A percentile compares a stretch with the other conserved stretches of the same genome.
These are phyloP conservation scores for Panorpa germanica DNA, from an alignment of 2,888 invertebrate species.

Conservation along the genomic window DNA sequence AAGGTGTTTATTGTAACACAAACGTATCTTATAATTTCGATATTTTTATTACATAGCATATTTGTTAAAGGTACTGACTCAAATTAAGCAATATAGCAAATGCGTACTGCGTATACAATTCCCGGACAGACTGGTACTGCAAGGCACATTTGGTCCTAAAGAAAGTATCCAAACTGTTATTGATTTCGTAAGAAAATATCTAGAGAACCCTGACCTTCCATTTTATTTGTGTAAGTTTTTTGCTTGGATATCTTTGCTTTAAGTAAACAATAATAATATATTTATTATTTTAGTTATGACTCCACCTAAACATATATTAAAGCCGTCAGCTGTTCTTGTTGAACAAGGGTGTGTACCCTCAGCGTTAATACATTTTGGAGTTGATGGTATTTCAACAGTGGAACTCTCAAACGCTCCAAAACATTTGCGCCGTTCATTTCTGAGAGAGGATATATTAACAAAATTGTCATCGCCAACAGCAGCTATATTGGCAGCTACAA, in stretches of 20 bases:
- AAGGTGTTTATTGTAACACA: constrained; percentile 14
- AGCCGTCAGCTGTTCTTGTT: constrained; percentile 37
- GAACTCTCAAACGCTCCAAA: constrained; percentile 19
- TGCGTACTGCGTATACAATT: constrained; percentile 72
- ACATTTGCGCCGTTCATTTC: no score
- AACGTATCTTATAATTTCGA: constrained; percentile 1
- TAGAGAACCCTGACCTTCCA: constrained; percentile 38
- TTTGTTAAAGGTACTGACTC: constrained; percentile 23
- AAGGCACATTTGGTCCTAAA: constrained; percentile 63
- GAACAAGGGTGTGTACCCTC: constrained; percentile 63
- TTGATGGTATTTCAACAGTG: constrained; percentile 22
- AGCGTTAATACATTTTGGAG: constrained; percentile 54
- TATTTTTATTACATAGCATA: background rate
- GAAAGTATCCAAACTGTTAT: constrained; percentile 52
- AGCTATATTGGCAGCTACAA: constrained; percentile 47
- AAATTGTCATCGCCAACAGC: constrained; percentile 45
- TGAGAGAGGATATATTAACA: constrained; percentile 37
- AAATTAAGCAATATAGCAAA: constrained; percentile 48
- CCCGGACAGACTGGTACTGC: constrained; percentile 68
- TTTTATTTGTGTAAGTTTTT: constrained; percentile 64
- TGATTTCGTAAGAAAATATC: constrained; percentile 53
- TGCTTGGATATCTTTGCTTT: constrained; percentile 10
- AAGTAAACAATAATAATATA: constrained; percentile 6
- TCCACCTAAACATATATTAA: constrained; percentile 58
- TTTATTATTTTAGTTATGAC: constrained; percentile 44